Conservation (phyloP, 2,888 invertebrate species). For the Thera britannica region DNA sequence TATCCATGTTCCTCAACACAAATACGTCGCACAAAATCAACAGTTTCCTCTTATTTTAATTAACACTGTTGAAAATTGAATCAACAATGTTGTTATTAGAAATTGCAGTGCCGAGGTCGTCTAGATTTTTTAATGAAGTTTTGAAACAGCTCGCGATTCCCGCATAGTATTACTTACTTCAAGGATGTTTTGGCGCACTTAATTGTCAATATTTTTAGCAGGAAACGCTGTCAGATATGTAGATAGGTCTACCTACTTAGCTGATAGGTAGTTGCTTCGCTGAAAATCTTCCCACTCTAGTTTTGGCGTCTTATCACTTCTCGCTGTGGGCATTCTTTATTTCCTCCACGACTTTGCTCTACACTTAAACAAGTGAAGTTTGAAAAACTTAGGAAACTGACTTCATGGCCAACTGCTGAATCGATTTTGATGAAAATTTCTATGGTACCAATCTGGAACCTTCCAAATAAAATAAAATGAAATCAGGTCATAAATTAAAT, state of each 20-base stretch:
- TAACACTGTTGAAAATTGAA: constrained; percentile 6
- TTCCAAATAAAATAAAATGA: too few species aligned
- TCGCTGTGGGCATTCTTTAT: not conserved
- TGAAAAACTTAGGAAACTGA: too few species aligned
- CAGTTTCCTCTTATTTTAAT: constrained; percentile 4
- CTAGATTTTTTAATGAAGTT: constrained; percentile 22
- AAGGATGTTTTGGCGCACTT: constrained; percentile 28
- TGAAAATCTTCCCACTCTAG: constrained; percentile 16
- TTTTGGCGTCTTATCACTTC: constrained; percentile 12
- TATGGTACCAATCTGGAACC: too few species aligned
- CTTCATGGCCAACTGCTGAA: too few species aligned
- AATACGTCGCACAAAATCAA: not conserved
- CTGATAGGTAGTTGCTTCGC: constrained; percentile 32
- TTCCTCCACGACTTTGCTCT: not conserved
- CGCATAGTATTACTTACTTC: constrained; percentile 29
- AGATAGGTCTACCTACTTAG: constrained; percentile 42
- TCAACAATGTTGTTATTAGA: constrained; percentile 19
- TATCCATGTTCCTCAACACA: not conserved
- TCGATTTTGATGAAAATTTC: too few species aligned
- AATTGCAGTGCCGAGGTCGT: constrained; percentile 26
- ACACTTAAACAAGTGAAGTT: not conserved
- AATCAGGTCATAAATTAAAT: too few species aligned
- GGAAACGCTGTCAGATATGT: constrained; percentile 37
- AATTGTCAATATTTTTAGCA: constrained; percentile 36
- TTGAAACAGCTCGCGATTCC: constrained; percentile 30